phyloP scores from a whole-genome alignment of 2,113 vertebrate species.

The Sinocyclocheilus anophthalmus region DNA sequence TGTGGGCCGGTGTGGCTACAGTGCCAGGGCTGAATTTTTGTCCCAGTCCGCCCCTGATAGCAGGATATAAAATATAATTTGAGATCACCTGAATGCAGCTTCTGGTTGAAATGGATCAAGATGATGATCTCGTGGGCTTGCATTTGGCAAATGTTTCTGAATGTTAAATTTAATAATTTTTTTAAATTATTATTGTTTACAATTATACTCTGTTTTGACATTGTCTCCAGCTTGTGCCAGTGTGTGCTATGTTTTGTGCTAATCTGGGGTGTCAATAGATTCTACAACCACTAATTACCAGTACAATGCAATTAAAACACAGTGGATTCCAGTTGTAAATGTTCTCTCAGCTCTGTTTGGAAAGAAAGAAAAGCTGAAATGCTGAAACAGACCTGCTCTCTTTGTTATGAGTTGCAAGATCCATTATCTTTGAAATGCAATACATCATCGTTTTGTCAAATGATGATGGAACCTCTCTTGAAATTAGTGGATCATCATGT shows the following conservation, averaged over 20 bases:
- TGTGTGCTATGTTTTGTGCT: not conserved
- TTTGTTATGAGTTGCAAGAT: not conserved
- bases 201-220: not conserved
- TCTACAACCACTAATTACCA: constrained; percentile 10
- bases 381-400: not conserved
- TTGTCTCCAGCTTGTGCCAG: not conserved
- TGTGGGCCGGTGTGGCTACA: too few species aligned
- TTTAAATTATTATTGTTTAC: not conserved
- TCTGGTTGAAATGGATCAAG: too few species aligned
- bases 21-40: too few species aligned
- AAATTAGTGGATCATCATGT: constrained; percentile 26
- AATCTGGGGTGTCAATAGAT: not conserved
- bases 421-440: not conserved
- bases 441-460: constrained; percentile 1
- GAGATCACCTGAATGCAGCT: too few species aligned
- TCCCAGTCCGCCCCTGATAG: too few species aligned
- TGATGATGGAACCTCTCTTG: not conserved
- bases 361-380: constrained; percentile 4
- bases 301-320: not conserved
- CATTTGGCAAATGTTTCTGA: too few species aligned
- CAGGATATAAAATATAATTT: too few species aligned
- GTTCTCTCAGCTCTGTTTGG: not conserved
- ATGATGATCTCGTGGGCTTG: too few species aligned
- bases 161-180: too few species aligned
- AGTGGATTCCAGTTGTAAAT: not conserved